These are phyloP conservation scores for Nematolebias whitei DNA, from an alignment of 2,113 vertebrate genomes.

Conservation along the genomic window DNA sequence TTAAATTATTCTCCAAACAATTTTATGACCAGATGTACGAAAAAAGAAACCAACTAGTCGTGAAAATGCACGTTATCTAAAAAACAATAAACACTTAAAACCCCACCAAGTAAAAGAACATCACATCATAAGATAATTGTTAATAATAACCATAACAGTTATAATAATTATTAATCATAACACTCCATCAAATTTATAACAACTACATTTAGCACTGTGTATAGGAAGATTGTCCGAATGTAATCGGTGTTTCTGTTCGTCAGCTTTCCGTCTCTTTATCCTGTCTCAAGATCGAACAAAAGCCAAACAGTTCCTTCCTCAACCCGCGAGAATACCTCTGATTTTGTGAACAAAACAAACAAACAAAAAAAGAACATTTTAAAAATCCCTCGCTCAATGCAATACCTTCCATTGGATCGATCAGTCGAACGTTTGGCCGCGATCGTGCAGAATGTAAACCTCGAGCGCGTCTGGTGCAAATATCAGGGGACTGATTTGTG, in stretches of 20 bases:
- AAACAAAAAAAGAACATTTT: too few relatives aligned
- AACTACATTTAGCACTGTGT: conserved; percentile 84
- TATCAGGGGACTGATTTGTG: conserved; percentile 73
- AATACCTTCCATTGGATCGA: conserved; percentile 38
- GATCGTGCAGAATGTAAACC: conserved; percentile 72
- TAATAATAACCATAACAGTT: conserved; percentile 84
- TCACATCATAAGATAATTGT: conserved; percentile 83
- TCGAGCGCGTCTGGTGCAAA: conserved; percentile 71
- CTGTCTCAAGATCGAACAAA: conserved; percentile 53
- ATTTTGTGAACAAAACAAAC: conserved; percentile 16
- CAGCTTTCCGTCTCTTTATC: conserved; percentile 50
- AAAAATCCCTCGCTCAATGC: conserved; percentile 19
- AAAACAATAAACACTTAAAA: conserved; percentile 83
- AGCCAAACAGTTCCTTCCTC: conserved; percentile 31
- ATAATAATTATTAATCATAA: conserved; percentile 84
- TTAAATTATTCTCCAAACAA: too few relatives aligned
- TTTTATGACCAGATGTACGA: conserved; percentile 70
- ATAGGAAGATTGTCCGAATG: conserved; percentile 83
- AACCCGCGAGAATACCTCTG: conserved; percentile 15
- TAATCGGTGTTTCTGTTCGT: conserved; percentile 63
- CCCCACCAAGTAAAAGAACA: conserved; percentile 82
- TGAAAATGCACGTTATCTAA: conserved; percentile 80
- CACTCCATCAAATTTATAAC: conserved; percentile 84
- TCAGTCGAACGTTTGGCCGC: conserved; percentile 45
- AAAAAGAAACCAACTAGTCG: conserved; percentile 72